A percentile compares a stretch with the other conserved stretches of the same genome.
These are phyloP conservation scores for Drosophila acutilabella DNA, from an alignment of 2,888 invertebrate genomes.

Conservation along the genomic window DNA sequence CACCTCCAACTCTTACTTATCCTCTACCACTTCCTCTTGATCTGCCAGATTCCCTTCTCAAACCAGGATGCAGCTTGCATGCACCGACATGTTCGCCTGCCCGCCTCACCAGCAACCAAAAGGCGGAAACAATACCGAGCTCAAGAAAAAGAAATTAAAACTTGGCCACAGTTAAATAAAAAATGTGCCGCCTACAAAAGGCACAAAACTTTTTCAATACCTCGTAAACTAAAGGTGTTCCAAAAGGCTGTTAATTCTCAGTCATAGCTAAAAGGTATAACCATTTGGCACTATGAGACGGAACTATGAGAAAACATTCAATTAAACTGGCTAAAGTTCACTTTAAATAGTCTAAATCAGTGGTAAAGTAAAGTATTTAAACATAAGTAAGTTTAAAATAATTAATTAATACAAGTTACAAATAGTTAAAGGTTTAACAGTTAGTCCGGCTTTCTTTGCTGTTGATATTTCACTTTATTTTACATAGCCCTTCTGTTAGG, in stretches of 20 bases:
- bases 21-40: slow-evolving; percentile 1
- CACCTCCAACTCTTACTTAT: background rate
- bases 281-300: too few relatives aligned
- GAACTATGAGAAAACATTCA: too few relatives aligned
- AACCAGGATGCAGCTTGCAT: slow-evolving; percentile 38
- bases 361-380: too few relatives aligned
- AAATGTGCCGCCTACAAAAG: slow-evolving; percentile 46
- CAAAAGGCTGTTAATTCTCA: slow-evolving; percentile 21
- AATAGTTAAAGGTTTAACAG: too few relatives aligned
- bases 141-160: slow-evolving; percentile 73
- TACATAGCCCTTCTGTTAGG: too few relatives aligned
- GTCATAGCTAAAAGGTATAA: background rate
- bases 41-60: slow-evolving; percentile 4
- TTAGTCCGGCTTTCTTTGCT: too few relatives aligned
- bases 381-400: too few relatives aligned
- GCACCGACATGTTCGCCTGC: slow-evolving; percentile 13
- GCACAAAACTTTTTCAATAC: slow-evolving; percentile 52
- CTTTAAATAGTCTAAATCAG: too few relatives aligned
- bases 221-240: slow-evolving; percentile 35
- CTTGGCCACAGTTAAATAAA: slow-evolving; percentile 71
- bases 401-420: too few relatives aligned
- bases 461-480: too few relatives aligned
- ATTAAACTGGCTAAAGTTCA: too few relatives aligned
- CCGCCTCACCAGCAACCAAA: slow-evolving; percentile 42
- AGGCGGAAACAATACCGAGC: slow-evolving; percentile 65